Percentiles rank a stretch among this genome's conserved stretches.
Conservation (phyloP, 2,888 invertebrate genomes). For the Chironomus riparius region DNA sequence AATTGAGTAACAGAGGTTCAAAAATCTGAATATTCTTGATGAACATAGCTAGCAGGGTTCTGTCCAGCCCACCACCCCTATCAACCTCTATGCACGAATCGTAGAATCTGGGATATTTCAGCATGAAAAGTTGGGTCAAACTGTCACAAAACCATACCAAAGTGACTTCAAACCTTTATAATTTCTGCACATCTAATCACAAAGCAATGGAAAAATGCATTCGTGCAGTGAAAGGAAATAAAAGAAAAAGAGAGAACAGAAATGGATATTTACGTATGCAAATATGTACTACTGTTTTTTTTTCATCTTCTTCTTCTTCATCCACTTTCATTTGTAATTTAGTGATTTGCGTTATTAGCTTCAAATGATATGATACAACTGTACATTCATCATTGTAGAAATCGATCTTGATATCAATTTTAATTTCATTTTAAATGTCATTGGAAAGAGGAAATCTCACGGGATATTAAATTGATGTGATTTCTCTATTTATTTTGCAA, state of each 20-base stretch:
- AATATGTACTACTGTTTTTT: background rate
- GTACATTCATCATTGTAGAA: background rate
- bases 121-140: too few species aligned
- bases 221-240: constrained; percentile 3
- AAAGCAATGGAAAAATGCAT: background rate
- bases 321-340: background rate
- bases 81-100: too few species aligned
- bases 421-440: background rate
- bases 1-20: too few species aligned
- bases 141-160: too few species aligned
- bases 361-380: background rate
- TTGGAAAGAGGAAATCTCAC: background rate
- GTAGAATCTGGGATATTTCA: too few species aligned
- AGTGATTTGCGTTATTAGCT: background rate
- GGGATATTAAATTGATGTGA: background rate
- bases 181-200: too few species aligned
- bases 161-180: too few species aligned
- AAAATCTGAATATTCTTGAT: too few species aligned
- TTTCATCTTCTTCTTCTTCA: background rate
- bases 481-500: too few species aligned
- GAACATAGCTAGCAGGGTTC: too few species aligned
- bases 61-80: too few species aligned
- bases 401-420: background rate
- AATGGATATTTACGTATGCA: constrained; percentile 2
- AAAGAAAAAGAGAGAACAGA: background rate